These are phyloP conservation scores for Erpornis zantholeuca DNA, from an alignment of 2,113 vertebrate species.

Conservation along the genomic window DNA sequence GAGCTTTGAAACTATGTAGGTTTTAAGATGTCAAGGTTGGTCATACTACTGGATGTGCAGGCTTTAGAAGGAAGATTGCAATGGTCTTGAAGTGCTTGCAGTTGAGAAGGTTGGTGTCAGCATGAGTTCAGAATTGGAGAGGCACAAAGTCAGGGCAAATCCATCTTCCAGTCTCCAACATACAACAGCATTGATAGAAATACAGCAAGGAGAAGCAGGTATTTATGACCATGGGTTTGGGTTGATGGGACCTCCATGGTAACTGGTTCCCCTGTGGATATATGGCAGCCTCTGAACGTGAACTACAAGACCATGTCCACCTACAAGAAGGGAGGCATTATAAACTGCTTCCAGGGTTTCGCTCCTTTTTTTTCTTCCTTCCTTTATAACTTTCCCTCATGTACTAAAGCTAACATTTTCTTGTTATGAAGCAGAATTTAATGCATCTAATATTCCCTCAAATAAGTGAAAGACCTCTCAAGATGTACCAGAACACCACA, in stretches of 20 bases:
- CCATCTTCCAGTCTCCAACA: neutral
- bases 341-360: neutral
- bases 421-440: neutral
- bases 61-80: neutral
- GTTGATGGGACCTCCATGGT: neutral
- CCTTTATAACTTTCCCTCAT: neutral
- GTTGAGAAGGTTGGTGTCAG: neutral
- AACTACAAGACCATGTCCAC: neutral
- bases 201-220: fast-evolving
- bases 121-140: neutral
- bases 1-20: neutral
- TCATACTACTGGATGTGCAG: neutral
- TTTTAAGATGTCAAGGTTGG: neutral
- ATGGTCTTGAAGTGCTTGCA: neutral
- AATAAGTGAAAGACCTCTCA: neutral
- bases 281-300: neutral
- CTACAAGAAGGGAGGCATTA: neutral
- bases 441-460: neutral
- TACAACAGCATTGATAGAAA: neutral
- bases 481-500: neutral
- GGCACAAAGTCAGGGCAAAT: neutral
- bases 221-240: fast-evolving
- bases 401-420: neutral
- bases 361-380: neutral
- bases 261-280: neutral